Base-by-base conservation (phyloP, 2,888 invertebrate species). In the Caenorhabditis doughertyi region DNA sequence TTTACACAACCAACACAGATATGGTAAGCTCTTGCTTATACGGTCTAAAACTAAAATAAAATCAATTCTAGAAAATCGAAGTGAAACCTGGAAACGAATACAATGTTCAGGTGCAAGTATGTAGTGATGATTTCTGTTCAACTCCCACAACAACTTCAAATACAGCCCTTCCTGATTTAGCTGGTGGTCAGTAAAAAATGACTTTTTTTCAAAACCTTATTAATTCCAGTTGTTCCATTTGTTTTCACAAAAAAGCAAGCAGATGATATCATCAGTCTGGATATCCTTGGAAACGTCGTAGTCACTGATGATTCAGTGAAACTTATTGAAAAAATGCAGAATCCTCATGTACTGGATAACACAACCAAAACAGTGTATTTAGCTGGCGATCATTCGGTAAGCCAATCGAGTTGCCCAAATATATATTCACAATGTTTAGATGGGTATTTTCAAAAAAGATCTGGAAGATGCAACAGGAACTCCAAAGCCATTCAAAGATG, bases 21-120 rank as follows among this genome's bases (percentile, higher is more conserved):
- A 42, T 81, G 71, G 81, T 68, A 32, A 47, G 64, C 16, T n/a
- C n/a, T n/a, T n/a, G n/a, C n/a, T n/a, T n/a, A n/a, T n/a, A n/a
- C n/a, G n/a, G n/a, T n/a, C n/a, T n/a, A n/a, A n/a, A n/a, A n/a
- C n/a, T n/a, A n/a, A n/a, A n/a, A n/a, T n/a, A n/a, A n/a, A n/a
- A n/a, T n/a, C n/a, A n/a, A n/a, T n/a, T 85, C 27, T 39, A 89
- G 88, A 82, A 62, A 29, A 77, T 86, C 18, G 64, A 76, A 4
- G 62, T 85, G 0, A 32, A 21, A 2, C 79, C 84, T 3, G 72
- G 58, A 9, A 67, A 53, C 8, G 60, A 51, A 11, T 85, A 86
- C 53, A 82, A 39, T 23, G 84, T 65, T 13, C 73, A 82, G 71
- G 56, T 86, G 3, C 79, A 80, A 53, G 70, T 67, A 4, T 85